These are phyloP conservation scores for Parambassis ranga DNA, from an alignment of 2,797 vertebrate species.

Conservation along the genomic window DNA sequence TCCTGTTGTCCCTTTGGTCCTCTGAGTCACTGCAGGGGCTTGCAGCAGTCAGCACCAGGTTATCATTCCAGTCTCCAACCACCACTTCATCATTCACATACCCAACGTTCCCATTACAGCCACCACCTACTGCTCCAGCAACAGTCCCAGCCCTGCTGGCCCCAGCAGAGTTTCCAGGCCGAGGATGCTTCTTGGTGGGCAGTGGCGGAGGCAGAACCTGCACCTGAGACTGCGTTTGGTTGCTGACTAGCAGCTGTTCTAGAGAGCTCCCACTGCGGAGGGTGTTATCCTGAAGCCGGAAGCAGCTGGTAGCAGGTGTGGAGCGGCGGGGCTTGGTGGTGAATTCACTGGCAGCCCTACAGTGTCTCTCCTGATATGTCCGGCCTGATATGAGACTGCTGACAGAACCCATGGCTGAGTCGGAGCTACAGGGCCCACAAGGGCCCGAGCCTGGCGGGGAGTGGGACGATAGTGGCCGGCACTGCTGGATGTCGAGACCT, in stretches of 20 bases:
- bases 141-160: constrained; percentile 1
- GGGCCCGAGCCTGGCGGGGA: constrained; percentile 60
- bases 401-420: constrained; percentile 91
- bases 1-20: constrained; percentile 84
- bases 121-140: constrained; percentile 18
- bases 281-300: constrained; percentile 79
- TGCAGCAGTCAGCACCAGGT: constrained; percentile 71
- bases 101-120: constrained; percentile 77
- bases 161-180: constrained; percentile 60
- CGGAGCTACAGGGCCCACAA: constrained; percentile 53
- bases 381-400: constrained; percentile 94
- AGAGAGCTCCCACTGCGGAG: constrained; percentile 82
- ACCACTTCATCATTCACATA: constrained; percentile 85
- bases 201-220: constrained; percentile 74
- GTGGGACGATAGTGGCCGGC: constrained; percentile 56
- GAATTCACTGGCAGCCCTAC: constrained; percentile 79
- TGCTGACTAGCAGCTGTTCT: constrained; percentile 84
- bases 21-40: constrained; percentile 91
- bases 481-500: constrained; percentile 78
- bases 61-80: constrained; percentile 86
- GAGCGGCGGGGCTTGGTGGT: constrained; percentile 79
- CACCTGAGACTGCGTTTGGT: constrained; percentile 59
- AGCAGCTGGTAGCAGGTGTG: constrained; percentile 82
- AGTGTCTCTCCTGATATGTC: constrained; percentile 86
- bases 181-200: constrained; percentile 84